Percentiles rank a stretch among this genome's conserved stretches.
These are phyloP conservation scores for Acrobeloides nanus DNA, from an alignment of 2,888 invertebrate genomes.

Conservation along the genomic window DNA sequence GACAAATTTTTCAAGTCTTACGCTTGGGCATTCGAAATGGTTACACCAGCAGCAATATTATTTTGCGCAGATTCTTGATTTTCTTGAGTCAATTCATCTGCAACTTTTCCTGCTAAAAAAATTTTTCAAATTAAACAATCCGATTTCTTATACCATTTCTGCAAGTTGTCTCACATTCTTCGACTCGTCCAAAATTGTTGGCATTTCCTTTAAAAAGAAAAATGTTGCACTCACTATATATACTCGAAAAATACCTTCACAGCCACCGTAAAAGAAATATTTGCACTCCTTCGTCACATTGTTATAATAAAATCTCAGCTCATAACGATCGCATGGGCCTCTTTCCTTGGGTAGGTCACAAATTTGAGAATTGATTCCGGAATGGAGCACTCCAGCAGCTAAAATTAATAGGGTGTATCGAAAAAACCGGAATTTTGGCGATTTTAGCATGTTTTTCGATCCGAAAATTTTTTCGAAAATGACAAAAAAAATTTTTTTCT, in stretches of 20 bases:
- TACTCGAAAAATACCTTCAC: slow-evolving; percentile 19
- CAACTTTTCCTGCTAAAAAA: background rate
- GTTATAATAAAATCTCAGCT: slow-evolving; percentile 43
- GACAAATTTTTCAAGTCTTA: too few species aligned
- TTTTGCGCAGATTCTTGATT: background rate
- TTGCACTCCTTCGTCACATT: slow-evolving; percentile 43
- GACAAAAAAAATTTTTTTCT: too few species aligned
- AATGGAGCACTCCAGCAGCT: slow-evolving; percentile 27
- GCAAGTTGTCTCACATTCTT: slow-evolving; percentile 31
- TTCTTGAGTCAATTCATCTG: background rate
- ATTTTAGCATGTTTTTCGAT: too few species aligned
- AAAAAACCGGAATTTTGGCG: too few species aligned
- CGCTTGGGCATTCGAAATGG: too few species aligned
- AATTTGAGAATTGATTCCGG: slow-evolving; percentile 19
- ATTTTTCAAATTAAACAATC: background rate
- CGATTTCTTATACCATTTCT: slow-evolving; percentile 10
- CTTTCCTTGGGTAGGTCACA: slow-evolving; percentile 45
- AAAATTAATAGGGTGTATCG: too few species aligned
- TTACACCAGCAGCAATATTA: too few species aligned
- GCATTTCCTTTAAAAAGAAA: slow-evolving; percentile 30
- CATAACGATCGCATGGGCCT: slow-evolving; percentile 53
- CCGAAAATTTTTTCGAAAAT: too few species aligned
- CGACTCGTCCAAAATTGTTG: slow-evolving; percentile 47
- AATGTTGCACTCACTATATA: background rate
- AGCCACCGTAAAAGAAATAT: slow-evolving; percentile 54